Conservation (phyloP, 1,140 invertebrate species). For the Solenopsis invicta region DNA sequence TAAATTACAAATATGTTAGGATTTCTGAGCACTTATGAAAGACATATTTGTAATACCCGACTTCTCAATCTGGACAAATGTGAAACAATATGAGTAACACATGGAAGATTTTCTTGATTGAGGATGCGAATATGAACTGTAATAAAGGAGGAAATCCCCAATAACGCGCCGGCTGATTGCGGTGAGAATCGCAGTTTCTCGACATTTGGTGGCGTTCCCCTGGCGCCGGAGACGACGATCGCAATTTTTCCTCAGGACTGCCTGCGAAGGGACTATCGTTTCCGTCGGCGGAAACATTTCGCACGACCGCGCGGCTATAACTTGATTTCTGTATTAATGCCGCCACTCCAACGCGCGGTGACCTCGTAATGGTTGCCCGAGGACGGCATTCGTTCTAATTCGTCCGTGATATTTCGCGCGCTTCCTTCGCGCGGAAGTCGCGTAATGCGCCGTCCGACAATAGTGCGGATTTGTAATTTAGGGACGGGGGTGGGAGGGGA, state of each 20-base stretch:
- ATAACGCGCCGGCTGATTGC: slow-evolving; percentile 24
- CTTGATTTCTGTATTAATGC: slow-evolving; percentile 46
- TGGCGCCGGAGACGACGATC: background rate
- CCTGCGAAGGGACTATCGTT: slow-evolving; percentile 37
- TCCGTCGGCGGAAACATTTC: slow-evolving; percentile 31
- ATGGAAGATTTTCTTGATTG: background rate
- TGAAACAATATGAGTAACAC: background rate
- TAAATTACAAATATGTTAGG: background rate
- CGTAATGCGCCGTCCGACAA: slow-evolving; percentile 22
- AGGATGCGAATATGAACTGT: background rate
- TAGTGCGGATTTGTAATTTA: slow-evolving; percentile 56
- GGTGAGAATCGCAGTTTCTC: slow-evolving; percentile 22
- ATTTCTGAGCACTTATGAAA: background rate
- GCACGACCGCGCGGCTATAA: slow-evolving; percentile 16
- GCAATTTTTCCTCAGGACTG: slow-evolving; percentile 41
- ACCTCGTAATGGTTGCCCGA: slow-evolving; percentile 16
- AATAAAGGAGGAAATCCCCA: background rate
- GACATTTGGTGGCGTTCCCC: slow-evolving; percentile 19
- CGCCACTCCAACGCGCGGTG: background rate
- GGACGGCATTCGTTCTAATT: slow-evolving; percentile 38
- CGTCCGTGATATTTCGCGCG: slow-evolving; percentile 24
- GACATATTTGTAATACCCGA: background rate
- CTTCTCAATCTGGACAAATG: background rate
- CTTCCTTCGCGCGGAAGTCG: slow-evolving; percentile 12
- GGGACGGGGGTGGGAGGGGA: too few species aligned